Percentiles rank a stretch among this genome's conserved stretches.
Conservation (phyloP, 30 jellyfish, hydroid and myxozoan species). For the Hydra vulgaris region DNA sequence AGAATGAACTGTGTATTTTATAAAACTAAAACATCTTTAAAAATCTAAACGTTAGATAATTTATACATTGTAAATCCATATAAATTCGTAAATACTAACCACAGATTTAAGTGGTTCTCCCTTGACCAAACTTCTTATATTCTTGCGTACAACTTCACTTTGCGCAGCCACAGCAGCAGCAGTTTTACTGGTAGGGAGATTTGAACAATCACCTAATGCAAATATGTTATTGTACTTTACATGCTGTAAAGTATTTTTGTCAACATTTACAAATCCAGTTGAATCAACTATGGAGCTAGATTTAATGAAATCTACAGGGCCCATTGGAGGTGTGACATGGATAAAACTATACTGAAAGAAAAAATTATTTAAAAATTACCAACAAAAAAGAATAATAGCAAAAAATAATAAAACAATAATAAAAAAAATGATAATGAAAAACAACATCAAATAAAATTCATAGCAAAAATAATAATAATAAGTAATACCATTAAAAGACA, state of each 20-base stretch:
- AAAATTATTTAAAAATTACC: background rate
- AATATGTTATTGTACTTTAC: conserved; percentile 46
- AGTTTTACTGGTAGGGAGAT: conserved; percentile 76
- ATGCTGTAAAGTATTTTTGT: conserved; percentile 57
- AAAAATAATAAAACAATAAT: no score
- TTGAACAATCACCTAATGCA: conserved; percentile 78
- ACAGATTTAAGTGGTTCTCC: conserved; percentile 45
- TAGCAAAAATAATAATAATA: no score
- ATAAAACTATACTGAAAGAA: conserved; percentile 70
- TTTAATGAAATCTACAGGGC: conserved; percentile 63
- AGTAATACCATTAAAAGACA: no score
- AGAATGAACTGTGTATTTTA: no score
- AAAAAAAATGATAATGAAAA: no score
- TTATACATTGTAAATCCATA: no score
- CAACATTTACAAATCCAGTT: conserved; percentile 71
- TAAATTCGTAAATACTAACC: conserved; percentile 27
- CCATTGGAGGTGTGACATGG: conserved; percentile 97
- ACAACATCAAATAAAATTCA: no score
- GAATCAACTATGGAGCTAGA: conserved; percentile 54
- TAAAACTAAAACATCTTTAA: no score
- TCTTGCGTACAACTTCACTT: conserved; percentile 46
- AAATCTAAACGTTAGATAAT: no score
- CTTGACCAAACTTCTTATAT: conserved; percentile 34
- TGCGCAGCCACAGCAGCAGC: conserved; percentile 93
- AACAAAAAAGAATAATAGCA: background rate